phyloP scores from a whole-genome alignment of 2,888 invertebrate species.

The Hermaeophaga mercurialis region DNA sequence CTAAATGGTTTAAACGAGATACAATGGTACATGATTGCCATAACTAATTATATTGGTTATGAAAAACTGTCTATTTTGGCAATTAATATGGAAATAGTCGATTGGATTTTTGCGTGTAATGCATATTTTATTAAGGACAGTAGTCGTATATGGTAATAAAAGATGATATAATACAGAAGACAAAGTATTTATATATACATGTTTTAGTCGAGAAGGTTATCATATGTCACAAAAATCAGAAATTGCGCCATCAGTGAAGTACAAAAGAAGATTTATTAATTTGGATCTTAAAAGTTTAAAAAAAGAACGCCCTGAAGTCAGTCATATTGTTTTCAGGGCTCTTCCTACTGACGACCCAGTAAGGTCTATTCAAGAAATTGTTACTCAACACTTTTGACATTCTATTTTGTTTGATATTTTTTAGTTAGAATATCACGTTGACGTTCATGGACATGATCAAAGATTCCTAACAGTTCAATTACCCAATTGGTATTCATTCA shows the following conservation, averaged over 20 bases:
- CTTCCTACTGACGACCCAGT: conserved; percentile 67
- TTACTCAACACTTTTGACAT: no score
- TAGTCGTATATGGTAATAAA: conserved; percentile 67
- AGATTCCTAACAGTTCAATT: conserved; percentile 47
- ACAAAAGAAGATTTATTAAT: conserved; percentile 59
- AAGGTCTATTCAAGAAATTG: no score
- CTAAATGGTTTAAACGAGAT: conserved; percentile 47
- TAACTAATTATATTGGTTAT: conserved; percentile 62
- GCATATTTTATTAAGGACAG: conserved; percentile 62
- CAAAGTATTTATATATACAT: background rate
- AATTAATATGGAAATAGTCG: conserved; percentile 68
- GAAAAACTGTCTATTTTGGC: conserved; percentile 70
- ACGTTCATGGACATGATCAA: conserved; percentile 63
- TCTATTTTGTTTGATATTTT: conserved; percentile 40
- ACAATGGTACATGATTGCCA: conserved; percentile 65
- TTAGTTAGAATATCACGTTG: conserved; percentile 68
- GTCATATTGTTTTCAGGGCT: conserved; percentile 74
- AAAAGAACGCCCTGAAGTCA: conserved; percentile 60
- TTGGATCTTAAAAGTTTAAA: conserved; percentile 69
- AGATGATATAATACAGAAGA: background rate
- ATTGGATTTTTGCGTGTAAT: conserved; percentile 81
- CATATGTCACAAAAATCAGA: conserved; percentile 65
- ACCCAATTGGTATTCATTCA: conserved; percentile 48
- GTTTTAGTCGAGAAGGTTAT: conserved; percentile 61
- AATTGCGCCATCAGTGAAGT: conserved; percentile 60